Base-by-base conservation (phyloP, 2,797 vertebrate genomes). In the Acanthiza pusilla region DNA sequence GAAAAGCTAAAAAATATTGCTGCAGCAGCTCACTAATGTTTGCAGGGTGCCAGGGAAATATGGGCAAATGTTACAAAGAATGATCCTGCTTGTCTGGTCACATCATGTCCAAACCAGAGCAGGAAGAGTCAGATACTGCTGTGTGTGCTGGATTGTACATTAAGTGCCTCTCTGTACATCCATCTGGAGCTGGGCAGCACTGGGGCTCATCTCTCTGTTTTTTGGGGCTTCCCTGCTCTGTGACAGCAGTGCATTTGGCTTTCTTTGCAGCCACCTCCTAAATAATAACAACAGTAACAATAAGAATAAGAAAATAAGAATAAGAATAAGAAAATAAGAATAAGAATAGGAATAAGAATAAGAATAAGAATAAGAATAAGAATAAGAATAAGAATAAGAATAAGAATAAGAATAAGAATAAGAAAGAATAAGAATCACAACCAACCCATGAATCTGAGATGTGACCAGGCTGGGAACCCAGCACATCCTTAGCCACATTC, bases 81-180 rank as follows among this genome's bases (percentile, higher is more conserved):
- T 50, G 23, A 42, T 57, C 19, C 30, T 51, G 0, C 19, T 27
- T 68, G 65, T 68, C 61, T 57, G 72, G n/a, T 63, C 9, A 11
- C 19, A 29, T 57, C 7, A 3, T 51, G 50, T 36, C 38, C 73
- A 34, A 36, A 26, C 6, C 62, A 21, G 42, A 61, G 43, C 67
- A 48, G 36, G 62, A 5, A 7, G 23, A 38, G 40, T 51, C 23
- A 29, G 47, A 9, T 61, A 14, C 6, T 71, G 75, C 19, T 88
- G 2, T 9, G 4, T 45, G 25, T 50, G 34, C 36, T 67, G 77
- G 58, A 8, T 63, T 72, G 2, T 27, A 5, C 30, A 4, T 62
- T 6, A 12, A 34, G 22, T 55, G 15, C 9, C 17, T 34, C 6
- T 38, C 2, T 5, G 1, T 7, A 1, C 23, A 17, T 26, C 57